Base-by-base conservation (phyloP, 2,797 vertebrate species). In the Spatula clypeata region DNA sequence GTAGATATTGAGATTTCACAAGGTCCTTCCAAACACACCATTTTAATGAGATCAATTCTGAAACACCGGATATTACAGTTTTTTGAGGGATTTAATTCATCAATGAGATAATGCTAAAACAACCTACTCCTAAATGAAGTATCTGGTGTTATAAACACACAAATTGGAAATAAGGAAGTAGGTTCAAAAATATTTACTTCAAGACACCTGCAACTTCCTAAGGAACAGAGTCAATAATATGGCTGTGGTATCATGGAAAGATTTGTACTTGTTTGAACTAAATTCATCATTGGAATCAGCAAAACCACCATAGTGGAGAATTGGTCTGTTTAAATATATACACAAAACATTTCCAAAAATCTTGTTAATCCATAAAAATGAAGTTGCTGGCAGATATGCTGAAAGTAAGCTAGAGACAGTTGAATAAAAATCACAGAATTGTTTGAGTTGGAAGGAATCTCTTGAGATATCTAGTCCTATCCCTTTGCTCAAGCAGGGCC, bases 21-120 rank as follows among this genome's bases (percentile, higher is more conserved):
- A 94, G n/a, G 66, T 92, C 75, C 42, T 75, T 88, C 80, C 96
- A 88, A 98, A 98, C 93, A 96, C 64, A 95, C 90, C 83, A 97
- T 94, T 97, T 86, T 93, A 98, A 94, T 60, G 64, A 97, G 96
- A 93, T 91, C 86, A 87, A 60, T 95, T 97, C 92, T 86, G 93
- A 97, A 97, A 96, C 58, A 97, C 95, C 96, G 96, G 79, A 42
- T 49, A 93, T 86, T 88, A 96, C 96, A 91, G 67, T 92, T 96
- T 85, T 87, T 93, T 54, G 55, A 75, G 54, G 57, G 79, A 47
- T 92, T 71, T 86, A 76, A 90, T 86, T 67, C 88, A 93, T 94
- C 66, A 70, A 24, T 38, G 94, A 57, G 76, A 60, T 81, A 95
- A 92, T 76, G n/a, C 51, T 62, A 95, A 93, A 96, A 90, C 81